Evolutionary conservation across 2,797 vertebrate species (phyloP), one percentile per base, ranked within the genome.

Genomic region (Leontopithecus rosalia): DNA sequence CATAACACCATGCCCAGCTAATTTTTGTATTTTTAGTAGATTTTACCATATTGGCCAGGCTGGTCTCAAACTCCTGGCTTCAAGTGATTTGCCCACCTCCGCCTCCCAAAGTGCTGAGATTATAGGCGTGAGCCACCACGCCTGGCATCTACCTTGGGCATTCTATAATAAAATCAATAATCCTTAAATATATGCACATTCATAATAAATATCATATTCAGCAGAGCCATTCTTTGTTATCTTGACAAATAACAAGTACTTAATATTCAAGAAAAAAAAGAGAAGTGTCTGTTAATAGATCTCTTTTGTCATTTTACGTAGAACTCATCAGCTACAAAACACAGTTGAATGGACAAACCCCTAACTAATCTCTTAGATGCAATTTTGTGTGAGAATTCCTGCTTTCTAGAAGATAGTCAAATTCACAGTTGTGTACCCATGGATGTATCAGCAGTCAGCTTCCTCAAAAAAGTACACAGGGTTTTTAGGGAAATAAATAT

Each of bases 311-410:
- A 33, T 41, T 36, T 48, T 26, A 33, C 3, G 48, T 4, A 67
- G n/a, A 90, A 15, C 17, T 12, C 24, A 41, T 75, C 2, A 5
- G 19, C 2, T 30, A 17, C 7, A 30, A 61, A n/a, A 64, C 22
- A 0, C 2, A 39, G 2, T 8, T 15, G 28, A 24, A 0, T 0
- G 6, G 22, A 55, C 5, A 79, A 26, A 70, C 33, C 3, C 5
- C 0, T 58, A 11, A 72, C 20, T 13, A 4, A 2, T 41, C 24
- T 57, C 2, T 36, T 36, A 19, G 43, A 9, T 1, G 9, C 28
- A 30, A 0, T 46, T 75, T 73, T 9, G 52, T 2, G 33, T 0
- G 0, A n/a, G 0, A 14, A 28, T 9, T 24, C 1, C 9, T n/a
- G 4, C 12, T 48, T 43, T 33, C 33, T 24, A 19, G 5, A 22